Evolutionary conservation across 2,888 invertebrate species (phyloP).

Genomic region (Unio pictorum): DNA sequence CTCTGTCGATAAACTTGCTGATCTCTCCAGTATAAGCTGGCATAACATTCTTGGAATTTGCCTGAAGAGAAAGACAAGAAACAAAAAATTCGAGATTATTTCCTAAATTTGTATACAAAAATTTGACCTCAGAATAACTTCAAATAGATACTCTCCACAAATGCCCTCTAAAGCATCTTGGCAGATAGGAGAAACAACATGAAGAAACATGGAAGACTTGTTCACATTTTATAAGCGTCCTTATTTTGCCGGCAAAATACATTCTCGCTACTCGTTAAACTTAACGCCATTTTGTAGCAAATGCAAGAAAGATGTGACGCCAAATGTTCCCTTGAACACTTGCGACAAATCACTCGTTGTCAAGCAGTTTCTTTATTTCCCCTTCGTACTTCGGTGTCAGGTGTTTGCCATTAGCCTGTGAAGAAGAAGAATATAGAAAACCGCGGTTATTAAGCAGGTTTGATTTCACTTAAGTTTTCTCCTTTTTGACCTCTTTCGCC

Average conservation of each 20-base stretch:
- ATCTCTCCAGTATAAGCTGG: constrained; percentile 49
- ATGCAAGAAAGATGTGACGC: too few species aligned
- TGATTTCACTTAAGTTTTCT: too few species aligned
- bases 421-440: constrained; percentile 9
- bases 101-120: too few species aligned
- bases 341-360: constrained; percentile 27
- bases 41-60: constrained; percentile 55
- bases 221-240: constrained; percentile 1
- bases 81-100: too few species aligned
- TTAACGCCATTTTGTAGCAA: constrained; percentile 2
- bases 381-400: constrained; percentile 44
- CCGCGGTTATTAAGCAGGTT: not conserved
- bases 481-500: too few species aligned
- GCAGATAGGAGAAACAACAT: not conserved
- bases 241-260: constrained; percentile 18
- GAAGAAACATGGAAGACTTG: not conserved
- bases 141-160: not conserved
- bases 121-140: not conserved
- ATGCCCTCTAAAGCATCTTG: too few species aligned
- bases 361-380: constrained; percentile 33
- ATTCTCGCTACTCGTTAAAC: constrained; percentile 5
- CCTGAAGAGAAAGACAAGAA: constrained; percentile 45
- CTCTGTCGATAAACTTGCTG: constrained; percentile 39
- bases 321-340: too few species aligned
- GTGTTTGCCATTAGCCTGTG: constrained; percentile 60